A percentile compares a stretch with the other conserved stretches of the same genome.
phyloP scores from a whole-genome alignment of 2,888 invertebrate species.

The Pterobdella sp. region DNA sequence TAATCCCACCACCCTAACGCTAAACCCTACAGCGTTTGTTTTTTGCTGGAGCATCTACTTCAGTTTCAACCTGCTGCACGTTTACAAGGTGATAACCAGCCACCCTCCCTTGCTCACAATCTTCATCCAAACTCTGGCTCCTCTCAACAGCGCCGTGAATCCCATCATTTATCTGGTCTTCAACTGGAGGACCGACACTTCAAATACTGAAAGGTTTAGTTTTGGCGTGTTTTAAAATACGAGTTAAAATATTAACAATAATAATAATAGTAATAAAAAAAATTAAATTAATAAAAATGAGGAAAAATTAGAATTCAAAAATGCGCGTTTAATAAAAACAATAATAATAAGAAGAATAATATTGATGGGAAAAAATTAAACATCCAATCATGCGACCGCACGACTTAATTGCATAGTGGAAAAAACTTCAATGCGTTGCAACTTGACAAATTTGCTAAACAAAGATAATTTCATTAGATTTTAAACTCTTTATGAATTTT shows the following conservation, averaged over 20 bases:
- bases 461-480: no score
- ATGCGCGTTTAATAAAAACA: neutral
- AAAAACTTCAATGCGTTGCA: no score
- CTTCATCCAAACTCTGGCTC: constrained; percentile 81
- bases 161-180: constrained; percentile 88
- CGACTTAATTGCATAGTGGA: no score
- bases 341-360: neutral
- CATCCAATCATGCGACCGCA: neutral
- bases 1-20: no score
- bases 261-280: neutral
- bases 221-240: neutral
- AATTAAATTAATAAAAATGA: neutral
- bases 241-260: neutral
- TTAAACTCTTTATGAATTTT: no score
- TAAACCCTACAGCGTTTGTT: constrained; percentile 68
- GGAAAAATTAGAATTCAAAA: neutral
- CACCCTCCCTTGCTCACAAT: constrained; percentile 77
- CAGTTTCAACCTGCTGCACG: constrained; percentile 63
- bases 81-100: constrained; percentile 54
- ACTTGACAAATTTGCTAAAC: no score
- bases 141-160: constrained; percentile 85
- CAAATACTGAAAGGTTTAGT: constrained; percentile 68
- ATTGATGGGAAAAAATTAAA: neutral
- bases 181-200: constrained; percentile 68
- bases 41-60: constrained; percentile 92